Conservation (phyloP, 2,113 vertebrate genomes). For the Eulacestoma nigropectus region DNA sequence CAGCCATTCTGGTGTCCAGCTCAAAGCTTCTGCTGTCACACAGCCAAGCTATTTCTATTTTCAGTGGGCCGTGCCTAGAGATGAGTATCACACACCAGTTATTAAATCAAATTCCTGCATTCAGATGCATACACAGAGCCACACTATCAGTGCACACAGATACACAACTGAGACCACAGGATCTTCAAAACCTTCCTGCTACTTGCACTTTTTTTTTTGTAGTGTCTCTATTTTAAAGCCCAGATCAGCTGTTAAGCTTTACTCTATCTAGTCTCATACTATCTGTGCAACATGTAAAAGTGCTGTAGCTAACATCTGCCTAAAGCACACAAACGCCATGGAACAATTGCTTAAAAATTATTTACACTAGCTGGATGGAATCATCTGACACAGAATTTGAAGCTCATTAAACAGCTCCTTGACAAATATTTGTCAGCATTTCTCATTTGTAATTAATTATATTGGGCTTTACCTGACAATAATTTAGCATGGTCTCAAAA, state of each 20-base stretch:
- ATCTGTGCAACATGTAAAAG: neutral
- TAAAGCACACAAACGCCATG: neutral
- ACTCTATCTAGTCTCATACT: neutral
- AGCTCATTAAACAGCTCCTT: constrained; percentile 38
- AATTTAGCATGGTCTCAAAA: constrained; percentile 26
- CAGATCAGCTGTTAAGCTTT: neutral
- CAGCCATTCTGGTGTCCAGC: neutral
- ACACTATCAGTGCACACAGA: neutral
- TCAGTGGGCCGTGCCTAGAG: neutral
- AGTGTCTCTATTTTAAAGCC: neutral
- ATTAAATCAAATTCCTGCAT: constrained; percentile 45
- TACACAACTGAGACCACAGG: neutral
- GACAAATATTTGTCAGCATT: constrained; percentile 60
- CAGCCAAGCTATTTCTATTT: constrained; percentile 26
- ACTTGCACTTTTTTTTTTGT: neutral
- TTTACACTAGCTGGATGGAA: constrained; percentile 51
- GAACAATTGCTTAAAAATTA: constrained; percentile 61
- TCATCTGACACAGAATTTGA: constrained; percentile 37
- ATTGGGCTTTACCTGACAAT: constrained; percentile 17
- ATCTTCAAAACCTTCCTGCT: neutral
- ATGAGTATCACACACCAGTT: constrained; percentile 9
- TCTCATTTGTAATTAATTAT: constrained; percentile 58
- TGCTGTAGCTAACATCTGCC: constrained; percentile 14
- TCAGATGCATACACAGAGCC: neutral
- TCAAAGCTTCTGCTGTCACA: constrained; percentile 12